Conservation (phyloP, 2,113 vertebrate species). For the Lamprologus tigripictilis region DNA sequence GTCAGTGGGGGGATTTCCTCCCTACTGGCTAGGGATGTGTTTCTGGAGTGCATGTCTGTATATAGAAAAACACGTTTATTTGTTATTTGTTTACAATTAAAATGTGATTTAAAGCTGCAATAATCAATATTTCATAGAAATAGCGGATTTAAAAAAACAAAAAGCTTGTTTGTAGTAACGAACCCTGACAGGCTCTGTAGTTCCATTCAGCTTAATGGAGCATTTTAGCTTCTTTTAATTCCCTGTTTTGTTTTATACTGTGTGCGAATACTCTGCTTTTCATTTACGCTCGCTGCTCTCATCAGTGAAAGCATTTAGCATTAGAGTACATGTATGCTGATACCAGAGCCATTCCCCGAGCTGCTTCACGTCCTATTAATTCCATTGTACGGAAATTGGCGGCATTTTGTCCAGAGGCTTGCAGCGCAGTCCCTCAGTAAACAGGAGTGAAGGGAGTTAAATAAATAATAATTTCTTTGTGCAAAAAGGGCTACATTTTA, state of each 20-base stretch:
- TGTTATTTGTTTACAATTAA: not conserved
- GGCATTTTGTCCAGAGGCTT: not conserved
- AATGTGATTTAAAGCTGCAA: not conserved
- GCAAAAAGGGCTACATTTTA: not conserved
- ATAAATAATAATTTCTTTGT: not conserved
- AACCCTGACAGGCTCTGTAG: not conserved
- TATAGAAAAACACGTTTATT: not conserved
- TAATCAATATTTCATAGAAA: not conserved
- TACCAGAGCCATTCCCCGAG: not conserved
- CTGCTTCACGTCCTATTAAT: not conserved
- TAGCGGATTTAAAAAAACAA: fast-evolving
- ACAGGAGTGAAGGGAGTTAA: not conserved
- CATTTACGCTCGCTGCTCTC: not conserved
- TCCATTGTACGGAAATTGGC: not conserved
- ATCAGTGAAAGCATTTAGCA: not conserved
- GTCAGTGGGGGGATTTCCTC: not conserved
- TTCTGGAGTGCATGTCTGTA: not conserved
- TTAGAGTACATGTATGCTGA: not conserved
- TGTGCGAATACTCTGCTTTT: not conserved
- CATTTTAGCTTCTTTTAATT: not conserved
- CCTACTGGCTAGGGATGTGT: not conserved
- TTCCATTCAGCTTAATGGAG: not conserved
- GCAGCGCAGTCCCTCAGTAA: not conserved
- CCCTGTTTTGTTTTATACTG: not conserved
- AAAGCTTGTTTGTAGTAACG: not conserved